Conservation (phyloP, 2,113 vertebrate genomes). For the Gymnarchus niloticus region DNA sequence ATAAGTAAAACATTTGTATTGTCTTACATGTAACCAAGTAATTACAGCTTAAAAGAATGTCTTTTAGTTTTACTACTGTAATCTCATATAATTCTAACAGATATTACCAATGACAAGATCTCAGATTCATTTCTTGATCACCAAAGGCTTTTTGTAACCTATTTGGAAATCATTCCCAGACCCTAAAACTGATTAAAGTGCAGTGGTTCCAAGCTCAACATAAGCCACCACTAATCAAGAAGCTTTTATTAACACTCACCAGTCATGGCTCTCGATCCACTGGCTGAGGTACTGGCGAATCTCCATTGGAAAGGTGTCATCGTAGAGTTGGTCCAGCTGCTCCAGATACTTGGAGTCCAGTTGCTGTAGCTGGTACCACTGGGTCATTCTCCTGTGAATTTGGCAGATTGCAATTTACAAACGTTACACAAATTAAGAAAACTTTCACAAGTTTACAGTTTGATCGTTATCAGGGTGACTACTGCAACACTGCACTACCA, state of each 20-base stretch:
- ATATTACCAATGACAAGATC: too few relatives aligned
- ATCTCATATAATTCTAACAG: too few relatives aligned
- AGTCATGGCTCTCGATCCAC: conserved; percentile 84
- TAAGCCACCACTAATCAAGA: not conserved
- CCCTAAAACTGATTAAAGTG: not conserved
- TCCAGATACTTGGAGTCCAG: conserved; percentile 75
- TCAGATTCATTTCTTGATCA: not conserved
- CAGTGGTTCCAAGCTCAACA: not conserved
- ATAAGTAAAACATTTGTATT: too few relatives aligned
- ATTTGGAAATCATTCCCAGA: not conserved
- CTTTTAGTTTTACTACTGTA: too few relatives aligned
- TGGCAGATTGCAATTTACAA: not conserved
- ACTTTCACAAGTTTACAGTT: not conserved
- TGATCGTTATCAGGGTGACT: not conserved
- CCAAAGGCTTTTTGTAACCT: not conserved
- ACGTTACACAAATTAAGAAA: not conserved
- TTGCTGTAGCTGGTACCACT: conserved; percentile 80
- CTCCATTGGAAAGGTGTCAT: conserved; percentile 78
- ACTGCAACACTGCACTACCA: not conserved
- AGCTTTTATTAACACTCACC: conserved; percentile 55
- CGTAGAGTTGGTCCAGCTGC: conserved; percentile 76
- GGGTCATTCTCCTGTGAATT: conserved; percentile 67
- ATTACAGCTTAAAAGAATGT: too few relatives aligned
- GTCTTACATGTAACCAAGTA: too few relatives aligned
- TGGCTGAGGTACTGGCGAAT: conserved; percentile 77